Evolutionary conservation across 2,797 vertebrate genomes (phyloP).

Genomic region (Sternarchorhynchus goeldii): DNA sequence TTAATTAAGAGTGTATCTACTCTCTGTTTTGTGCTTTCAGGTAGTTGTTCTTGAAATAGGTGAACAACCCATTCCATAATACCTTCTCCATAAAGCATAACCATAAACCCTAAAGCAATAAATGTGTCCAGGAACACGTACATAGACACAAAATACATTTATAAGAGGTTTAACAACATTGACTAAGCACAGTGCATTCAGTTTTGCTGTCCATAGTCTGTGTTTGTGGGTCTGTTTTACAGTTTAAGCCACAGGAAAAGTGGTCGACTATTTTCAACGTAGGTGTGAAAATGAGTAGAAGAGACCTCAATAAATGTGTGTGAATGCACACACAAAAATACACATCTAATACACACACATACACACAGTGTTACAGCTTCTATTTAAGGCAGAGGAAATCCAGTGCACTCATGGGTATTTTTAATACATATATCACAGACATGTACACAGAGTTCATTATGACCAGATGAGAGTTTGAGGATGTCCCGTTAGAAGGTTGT

Average conservation of each 20-base stretch:
- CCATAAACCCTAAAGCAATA: no score
- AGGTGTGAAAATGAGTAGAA: conserved; percentile 40
- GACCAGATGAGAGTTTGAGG: no score
- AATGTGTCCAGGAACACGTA: background rate
- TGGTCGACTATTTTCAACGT: conserved; percentile 27
- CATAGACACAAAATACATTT: no score
- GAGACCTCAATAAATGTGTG: background rate
- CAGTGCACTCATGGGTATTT: no score
- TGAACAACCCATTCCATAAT: no score
- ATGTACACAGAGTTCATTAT: no score
- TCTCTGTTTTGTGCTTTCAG: background rate
- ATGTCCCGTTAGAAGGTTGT: no score
- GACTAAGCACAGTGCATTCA: conserved; percentile 2
- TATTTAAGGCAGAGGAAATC: background rate
- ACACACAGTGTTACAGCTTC: background rate
- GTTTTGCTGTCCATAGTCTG: conserved; percentile 42
- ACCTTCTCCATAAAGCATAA: conserved; percentile 12
- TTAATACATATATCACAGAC: no score
- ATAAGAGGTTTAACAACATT: conserved; percentile 8
- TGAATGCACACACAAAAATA: conserved; percentile 14
- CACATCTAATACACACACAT: background rate
- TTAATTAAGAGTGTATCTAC: background rate
- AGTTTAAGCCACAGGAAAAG: conserved; percentile 51
- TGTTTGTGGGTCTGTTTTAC: conserved; percentile 17
- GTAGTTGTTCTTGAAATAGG: background rate